Evolutionary conservation across 30 jellyfish, hydroid and myxozoan genomes (phyloP), one percentile per base, ranked within the genome.

Genomic region (Rhopilema esculentum): DNA sequence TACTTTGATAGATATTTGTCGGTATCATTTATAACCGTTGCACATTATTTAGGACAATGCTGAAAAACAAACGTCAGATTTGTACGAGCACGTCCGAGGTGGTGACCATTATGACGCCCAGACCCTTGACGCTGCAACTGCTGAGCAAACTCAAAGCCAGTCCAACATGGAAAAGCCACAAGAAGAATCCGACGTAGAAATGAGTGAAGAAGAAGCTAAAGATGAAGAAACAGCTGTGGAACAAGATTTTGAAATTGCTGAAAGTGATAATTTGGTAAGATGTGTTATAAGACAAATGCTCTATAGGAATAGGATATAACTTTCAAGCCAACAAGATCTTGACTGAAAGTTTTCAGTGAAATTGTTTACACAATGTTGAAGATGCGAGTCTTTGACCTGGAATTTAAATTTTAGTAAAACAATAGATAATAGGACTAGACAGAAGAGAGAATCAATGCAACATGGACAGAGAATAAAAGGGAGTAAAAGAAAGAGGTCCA

Each of bases 71-170:
- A 19, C 79, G 29, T 86, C 94, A 16, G 98, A 93, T 15, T 18
- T 84, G 12, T 93, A 75, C 71, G 89, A 84, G 27, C 99, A 95
- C 67, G 67, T 95, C 24, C 57, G 74, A 32, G 92, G 88, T 66
- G 91, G 86, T 74, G 84, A 76, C 22, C 72, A 63, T 32, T 76
- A 72, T 74, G 99, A 95, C 72, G 78, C 88, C 27, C 89, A 66
- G 23, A 80, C 94, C n/a, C 63, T 95, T 52, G 99, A 95, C 52
- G 53, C 97, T 19, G 99, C 97, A 9, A 89, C 97, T 6, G 70
- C 72, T 0, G 97, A 91, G 65, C 97, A 95, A 68, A 80, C 93
- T 0, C 52, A 25, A 30, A 68, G 67, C 25, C 84, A 86, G 49
- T 31, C 72, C 27, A 88, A 75, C 32, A 8, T 19, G 24, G 64